A percentile compares a stretch with the other conserved stretches of the same genome.
Conservation (phyloP, 1,140 invertebrate genomes). For the Onthophagus taurus region DNA sequence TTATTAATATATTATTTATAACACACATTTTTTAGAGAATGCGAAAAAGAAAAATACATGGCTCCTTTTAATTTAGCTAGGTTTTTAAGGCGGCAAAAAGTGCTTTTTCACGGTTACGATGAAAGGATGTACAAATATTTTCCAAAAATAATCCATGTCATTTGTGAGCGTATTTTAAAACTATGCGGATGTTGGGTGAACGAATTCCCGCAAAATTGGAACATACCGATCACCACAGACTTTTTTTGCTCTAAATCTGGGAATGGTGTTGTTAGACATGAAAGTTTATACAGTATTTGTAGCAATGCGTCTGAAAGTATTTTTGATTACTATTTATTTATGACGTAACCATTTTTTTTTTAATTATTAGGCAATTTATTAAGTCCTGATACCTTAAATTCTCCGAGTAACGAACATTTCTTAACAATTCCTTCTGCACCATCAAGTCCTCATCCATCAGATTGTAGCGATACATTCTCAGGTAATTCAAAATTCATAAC, state of each 20-base stretch:
- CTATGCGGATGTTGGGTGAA: conserved; percentile 52
- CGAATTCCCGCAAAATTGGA: conserved; percentile 31
- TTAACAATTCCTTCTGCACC: conserved; percentile 13
- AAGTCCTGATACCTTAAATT: conserved; percentile 16
- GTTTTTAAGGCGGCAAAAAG: conserved; percentile 63
- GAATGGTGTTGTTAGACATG: conserved; percentile 23
- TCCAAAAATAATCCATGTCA: conserved; percentile 70
- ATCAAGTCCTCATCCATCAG: conserved; percentile 30
- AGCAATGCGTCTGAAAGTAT: conserved; percentile 27
- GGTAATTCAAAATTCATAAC: background rate
- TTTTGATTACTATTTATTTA: conserved; percentile 9
- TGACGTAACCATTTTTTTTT: conserved; percentile 2
- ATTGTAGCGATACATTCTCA: conserved; percentile 20
- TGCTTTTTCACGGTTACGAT: conserved; percentile 70
- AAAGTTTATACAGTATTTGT: conserved; percentile 28
- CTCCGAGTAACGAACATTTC: conserved; percentile 16
- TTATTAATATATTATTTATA: conserved; percentile 9
- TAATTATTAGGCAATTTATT: conserved; percentile 9
- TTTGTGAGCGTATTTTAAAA: conserved; percentile 67
- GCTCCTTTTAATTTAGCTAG: conserved; percentile 56
- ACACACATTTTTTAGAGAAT: conserved; percentile 31
- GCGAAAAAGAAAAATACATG: conserved; percentile 44
- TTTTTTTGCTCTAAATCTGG: conserved; percentile 35
- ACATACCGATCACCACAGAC: conserved; percentile 38
- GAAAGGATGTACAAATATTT: conserved; percentile 66